Base-by-base conservation (phyloP, 2,888 invertebrate genomes). In the Platypus cylindrus region DNA sequence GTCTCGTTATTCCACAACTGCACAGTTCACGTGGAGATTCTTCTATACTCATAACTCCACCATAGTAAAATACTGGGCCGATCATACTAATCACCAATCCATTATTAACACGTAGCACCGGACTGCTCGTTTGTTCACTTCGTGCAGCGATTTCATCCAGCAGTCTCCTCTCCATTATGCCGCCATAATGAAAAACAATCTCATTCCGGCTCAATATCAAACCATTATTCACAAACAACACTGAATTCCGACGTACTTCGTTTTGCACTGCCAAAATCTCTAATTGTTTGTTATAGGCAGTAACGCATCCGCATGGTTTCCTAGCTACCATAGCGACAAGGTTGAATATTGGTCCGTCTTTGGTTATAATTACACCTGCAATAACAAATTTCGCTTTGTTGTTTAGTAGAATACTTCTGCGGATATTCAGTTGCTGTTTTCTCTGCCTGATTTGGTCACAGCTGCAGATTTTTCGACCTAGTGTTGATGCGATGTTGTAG, bases 331-430 rank as follows among this genome's bases (percentile, higher is more conserved):
- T 36, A 9, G 46, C 45, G 7, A 45, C 36, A 4, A 55, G 20
- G 32, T 46, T 46, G 34, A 50, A 55, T 2, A 50, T 45, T 4
- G 44, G 41, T 4, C 55, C 56, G 18, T 49, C 40, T 12, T 39
- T 45, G 3, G 45, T 51, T 3, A 46, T 30, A 14, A 40, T 40
- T 11, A 50, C 43, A 5, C 56, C 54, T 11, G 45, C 45, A 26
- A 50, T 44, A 2, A 45, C 33, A 33, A 34, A 45, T 17, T 34
- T 37, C 8, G 34, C 24, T 13, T 35, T 27, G 14, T 36, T 36
- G 11, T 12, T 27, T 2, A 18, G 7, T 3, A 43, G 28, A 8
- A 13, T 22, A 18, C 32, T 16, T 29, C 32, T 22, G 9, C 9
- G 7, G 8, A 33, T 15, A 16, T 30, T 30, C 3, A 39, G 8